These are phyloP conservation scores for Taenioides sp. DNA, from an alignment of 2,797 vertebrate genomes.

Conservation along the genomic window DNA sequence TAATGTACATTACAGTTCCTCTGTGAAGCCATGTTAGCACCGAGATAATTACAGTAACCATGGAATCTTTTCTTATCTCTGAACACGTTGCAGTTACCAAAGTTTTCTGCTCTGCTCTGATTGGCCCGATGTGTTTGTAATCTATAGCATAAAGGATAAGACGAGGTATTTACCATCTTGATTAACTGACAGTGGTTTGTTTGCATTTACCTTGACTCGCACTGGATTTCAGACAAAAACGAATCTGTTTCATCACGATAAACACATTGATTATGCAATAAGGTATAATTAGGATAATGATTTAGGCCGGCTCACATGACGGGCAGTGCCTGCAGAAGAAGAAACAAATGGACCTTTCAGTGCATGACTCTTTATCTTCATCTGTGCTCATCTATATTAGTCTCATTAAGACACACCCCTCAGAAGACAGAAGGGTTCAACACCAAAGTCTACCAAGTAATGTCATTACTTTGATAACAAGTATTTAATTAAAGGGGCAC, in stretches of 20 bases:
- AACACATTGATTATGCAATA: conserved; percentile 55
- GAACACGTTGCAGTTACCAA: conserved; percentile 23
- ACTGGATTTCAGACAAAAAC: conserved; percentile 29
- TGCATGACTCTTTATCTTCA: conserved; percentile 18
- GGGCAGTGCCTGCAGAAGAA: conserved; percentile 23
- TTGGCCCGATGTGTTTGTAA: conserved; percentile 42
- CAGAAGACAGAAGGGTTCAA: conserved; percentile 5
- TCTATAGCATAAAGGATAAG: conserved; percentile 25
- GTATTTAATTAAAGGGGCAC: too few relatives aligned
- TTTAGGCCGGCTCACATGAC: conserved; percentile 37
- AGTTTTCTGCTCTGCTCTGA: conserved; percentile 40
- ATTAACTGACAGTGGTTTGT: conserved; percentile 21
- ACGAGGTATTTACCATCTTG: conserved; percentile 22
- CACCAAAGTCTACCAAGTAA: neutral
- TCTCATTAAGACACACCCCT: conserved; percentile 39
- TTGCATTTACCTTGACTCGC: conserved; percentile 27
- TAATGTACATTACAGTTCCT: neutral
- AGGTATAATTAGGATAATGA: conserved; percentile 54
- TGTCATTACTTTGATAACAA: neutral
- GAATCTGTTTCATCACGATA: conserved; percentile 40
- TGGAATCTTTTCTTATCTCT: conserved; percentile 58
- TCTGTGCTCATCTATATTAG: conserved; percentile 44
- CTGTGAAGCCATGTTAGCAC: conserved; percentile 41
- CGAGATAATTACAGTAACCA: conserved; percentile 60
- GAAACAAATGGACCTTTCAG: conserved; percentile 34